Evolutionary conservation across 2,888 invertebrate species (phyloP), one percentile per base, ranked within the genome.

Genomic region (Agonopterix arenella): DNA sequence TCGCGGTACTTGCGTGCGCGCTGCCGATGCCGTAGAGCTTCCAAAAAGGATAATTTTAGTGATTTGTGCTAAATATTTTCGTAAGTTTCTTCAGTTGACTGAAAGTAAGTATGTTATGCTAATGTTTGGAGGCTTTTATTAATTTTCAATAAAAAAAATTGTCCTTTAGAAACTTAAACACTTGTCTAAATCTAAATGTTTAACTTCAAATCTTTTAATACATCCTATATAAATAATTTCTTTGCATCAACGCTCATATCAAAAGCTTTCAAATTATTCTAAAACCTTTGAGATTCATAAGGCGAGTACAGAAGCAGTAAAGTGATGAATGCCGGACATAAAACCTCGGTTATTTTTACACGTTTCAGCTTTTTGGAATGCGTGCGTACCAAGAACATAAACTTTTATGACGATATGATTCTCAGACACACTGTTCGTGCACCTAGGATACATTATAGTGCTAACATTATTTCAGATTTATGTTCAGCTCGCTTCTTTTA

Each of bases 391-490:
- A 68, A 62, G 66, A 64, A 70, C 62, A 63, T 83, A 81, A 83
- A 82, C 54, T 81, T 82, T 81, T 76, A 81, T 69, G 70, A 76
- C 65, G 60, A 65, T 66, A 73, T 73, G 70, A 73, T 70, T 46
- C 52, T 47, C 44, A 28, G 28, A 28, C 40, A 40, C 1, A 40
- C 10, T 28, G 28, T 18, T 4, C 2, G 2, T 28, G 28, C 5
- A 28, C 28, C 28, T 28, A 28, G 28, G 28, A 28, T 28, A 28
- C 28, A 28, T 28, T 28, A 28, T 28, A 28, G 28, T 28, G 4
- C 28, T 28, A 28, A 28, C 28, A 28, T 28, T 28, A 28, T 28
- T 28, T 28, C 28, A 28, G 28, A 28, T 28, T 28, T 28, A 28
- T 28, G 28, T 28, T 28, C 28, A 28, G 28, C 28, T 7, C 28